Base-by-base conservation (phyloP, 2,888 invertebrate genomes). In the Drosophila sordidula region DNA sequence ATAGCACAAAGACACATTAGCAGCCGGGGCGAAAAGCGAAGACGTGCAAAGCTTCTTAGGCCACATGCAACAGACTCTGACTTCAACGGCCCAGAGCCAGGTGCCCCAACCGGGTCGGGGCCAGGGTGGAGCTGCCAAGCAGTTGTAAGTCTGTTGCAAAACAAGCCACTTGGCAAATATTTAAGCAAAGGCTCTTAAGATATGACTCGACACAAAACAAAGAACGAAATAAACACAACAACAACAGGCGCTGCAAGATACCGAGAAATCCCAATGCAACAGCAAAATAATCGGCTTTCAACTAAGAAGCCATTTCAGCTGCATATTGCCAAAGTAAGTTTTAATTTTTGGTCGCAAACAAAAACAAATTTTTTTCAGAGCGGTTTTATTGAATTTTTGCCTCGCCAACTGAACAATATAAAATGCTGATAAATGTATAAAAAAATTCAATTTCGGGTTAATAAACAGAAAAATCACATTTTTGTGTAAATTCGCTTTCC, bases 161-260 rank as follows among this genome's bases (percentile, higher is more conserved):
- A 83, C 89, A 88, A 88, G 45, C 18, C 83, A 86, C 83, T 86
- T 62, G 73, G 70, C 63, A 73, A 78, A 85, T 82, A 73, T 74
- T 67, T 62, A 63, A 44, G 56, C 50, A 64, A 64, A 63, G 56
- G 42, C 59, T 64, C 58, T 45, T 44, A 42, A 55, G 26, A 38
- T 32, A 6, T 25, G 26, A 34, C 26, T 51, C 12, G 62, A n/a
- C 66, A 25, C 41, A 16, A 22, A 32, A 45, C 14, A 18, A 46
- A 32, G n/a, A 36, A 14, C 45, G 29, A 18, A 18, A 12, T 0
- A 26, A 8, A 54, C 4, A 29, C 22, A 36, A 47, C 11, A 36
- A 25, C n/a, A 14, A 16, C 4, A 9, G n/a, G 18, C 3, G 2
- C 16, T 8, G 16, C 16, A 25, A 14, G 34, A 45, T 9, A 16